These are phyloP conservation scores for Scaptomyza cyrtandrae DNA, from an alignment of 2,888 invertebrate genomes.

Conservation along the genomic window DNA sequence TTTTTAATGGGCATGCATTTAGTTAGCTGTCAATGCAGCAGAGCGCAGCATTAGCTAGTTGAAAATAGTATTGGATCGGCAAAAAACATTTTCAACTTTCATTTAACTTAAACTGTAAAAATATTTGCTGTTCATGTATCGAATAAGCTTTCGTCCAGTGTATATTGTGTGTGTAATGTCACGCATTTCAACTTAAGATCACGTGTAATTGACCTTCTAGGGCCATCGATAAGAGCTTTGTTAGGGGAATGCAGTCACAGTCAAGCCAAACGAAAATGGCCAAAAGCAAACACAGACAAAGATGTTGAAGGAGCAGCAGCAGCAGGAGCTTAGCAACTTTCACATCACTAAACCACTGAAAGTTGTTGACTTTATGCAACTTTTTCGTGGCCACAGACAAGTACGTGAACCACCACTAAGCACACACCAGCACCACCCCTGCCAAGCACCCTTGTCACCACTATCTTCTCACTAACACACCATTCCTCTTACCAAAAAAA, in stretches of 20 bases:
- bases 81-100: not conserved
- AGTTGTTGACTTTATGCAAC: constrained; percentile 79
- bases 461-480: not conserved
- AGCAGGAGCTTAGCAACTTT: constrained; percentile 70
- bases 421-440: not conserved
- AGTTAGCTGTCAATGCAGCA: constrained; percentile 26
- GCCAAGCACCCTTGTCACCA: not conserved
- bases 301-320: constrained; percentile 34
- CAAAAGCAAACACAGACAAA: constrained; percentile 5
- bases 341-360: constrained; percentile 77
- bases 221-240: constrained; percentile 27
- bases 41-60: not conserved
- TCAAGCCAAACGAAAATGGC: not conserved
- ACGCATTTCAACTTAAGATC: constrained; percentile 59
- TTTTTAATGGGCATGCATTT: constrained; percentile 30
- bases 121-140: not conserved
- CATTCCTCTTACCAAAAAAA: not conserved
- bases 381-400: constrained; percentile 78
- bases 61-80: not conserved
- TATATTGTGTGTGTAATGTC: constrained; percentile 20
- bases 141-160: constrained; percentile 21
- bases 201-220: constrained; percentile 73
- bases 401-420: constrained; percentile 60
- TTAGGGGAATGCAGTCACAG: not conserved
- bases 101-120: not conserved